Evolutionary conservation across 2,888 invertebrate genomes (phyloP), one percentile per base, ranked within the genome.

Genomic region (Melanotus villosus): DNA sequence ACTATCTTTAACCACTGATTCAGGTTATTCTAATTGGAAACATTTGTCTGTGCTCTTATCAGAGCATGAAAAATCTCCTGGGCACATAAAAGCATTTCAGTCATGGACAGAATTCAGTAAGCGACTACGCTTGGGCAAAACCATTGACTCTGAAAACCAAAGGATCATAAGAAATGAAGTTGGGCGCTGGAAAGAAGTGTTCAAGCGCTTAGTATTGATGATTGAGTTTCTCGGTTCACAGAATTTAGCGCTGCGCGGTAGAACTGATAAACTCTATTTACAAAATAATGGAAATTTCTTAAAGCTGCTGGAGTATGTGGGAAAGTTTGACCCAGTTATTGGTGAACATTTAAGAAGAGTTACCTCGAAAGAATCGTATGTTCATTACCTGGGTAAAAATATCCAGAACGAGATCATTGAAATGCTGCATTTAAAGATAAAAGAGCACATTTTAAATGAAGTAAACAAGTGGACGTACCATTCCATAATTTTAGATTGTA

Each of bases 401-500:
- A 50, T 30, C 14, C 50, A 50, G 12, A 50, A 50, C 14, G 50
- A 50, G 14, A 2, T 50, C 9, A 50, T 30, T 50, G 50, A 26
- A 14, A 1, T 50, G 12, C 26, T 50, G 1, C 6, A 1, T 4
- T 26, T 1, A 4, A 23, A 23, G 2, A 6, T 50, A 10, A 50
- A 50, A 26, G 26, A 6, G 10, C n/a, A 50, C 5, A 50, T 50
- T 5, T 30, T 50, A 26, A 23, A 30, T 23, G 26, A 23, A 30
- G 6, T 50, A 26, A 2, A 1, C 9, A 3, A 14, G 2, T 18
- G 18, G 10, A 56, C 14, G 7, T 56, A 34, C 14, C 34, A 56
- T n/a, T 34, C 34, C 10, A 56, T 56, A n/a, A 50, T 50, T 50
- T n/a, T 50, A 1, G 12, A 50, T 16, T 50, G 56, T 36, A 56